phyloP scores from a whole-genome alignment of 2,888 invertebrate genomes.

The Mythimna vitellina region DNA sequence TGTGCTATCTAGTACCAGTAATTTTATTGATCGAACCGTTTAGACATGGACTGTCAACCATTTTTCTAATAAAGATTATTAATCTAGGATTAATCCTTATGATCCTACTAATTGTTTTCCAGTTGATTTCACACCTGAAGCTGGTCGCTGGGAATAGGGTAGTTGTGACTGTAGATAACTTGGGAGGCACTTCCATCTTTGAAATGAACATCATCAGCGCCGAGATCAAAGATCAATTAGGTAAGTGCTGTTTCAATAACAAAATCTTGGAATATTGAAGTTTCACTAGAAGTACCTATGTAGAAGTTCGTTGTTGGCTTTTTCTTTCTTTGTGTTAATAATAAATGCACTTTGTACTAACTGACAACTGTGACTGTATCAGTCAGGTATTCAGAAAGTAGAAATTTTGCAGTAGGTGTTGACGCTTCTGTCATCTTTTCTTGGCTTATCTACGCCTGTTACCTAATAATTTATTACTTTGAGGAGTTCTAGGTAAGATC shows the following conservation, averaged over 20 bases:
- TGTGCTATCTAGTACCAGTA: too few relatives aligned
- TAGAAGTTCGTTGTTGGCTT: too few relatives aligned
- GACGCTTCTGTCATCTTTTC: background rate
- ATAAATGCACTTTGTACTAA: background rate
- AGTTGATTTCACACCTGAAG: conserved; percentile 81
- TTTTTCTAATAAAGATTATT: background rate
- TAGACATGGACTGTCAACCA: background rate
- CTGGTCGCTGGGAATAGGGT: conserved; percentile 83
- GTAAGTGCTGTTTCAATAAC: conserved; percentile 81
- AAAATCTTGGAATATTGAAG: background rate
- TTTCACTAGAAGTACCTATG: too few relatives aligned
- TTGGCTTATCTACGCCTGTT: background rate
- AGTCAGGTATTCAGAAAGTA: background rate
- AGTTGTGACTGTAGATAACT: conserved; percentile 94
- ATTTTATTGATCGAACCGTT: too few relatives aligned
- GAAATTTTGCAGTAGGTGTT: too few relatives aligned
- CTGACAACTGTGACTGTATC: background rate
- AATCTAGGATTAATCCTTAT: background rate
- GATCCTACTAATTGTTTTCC: conserved; percentile 14
- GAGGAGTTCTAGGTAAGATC: background rate
- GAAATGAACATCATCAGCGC: conserved; percentile 94
- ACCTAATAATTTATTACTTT: background rate
- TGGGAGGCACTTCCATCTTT: conserved; percentile 93
- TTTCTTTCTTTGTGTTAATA: too few relatives aligned
- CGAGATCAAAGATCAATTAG: conserved; percentile 92